These are phyloP conservation scores for Mandrillus leucophaeus DNA, from an alignment of 2,113 vertebrate species.

Conservation along the genomic window DNA sequence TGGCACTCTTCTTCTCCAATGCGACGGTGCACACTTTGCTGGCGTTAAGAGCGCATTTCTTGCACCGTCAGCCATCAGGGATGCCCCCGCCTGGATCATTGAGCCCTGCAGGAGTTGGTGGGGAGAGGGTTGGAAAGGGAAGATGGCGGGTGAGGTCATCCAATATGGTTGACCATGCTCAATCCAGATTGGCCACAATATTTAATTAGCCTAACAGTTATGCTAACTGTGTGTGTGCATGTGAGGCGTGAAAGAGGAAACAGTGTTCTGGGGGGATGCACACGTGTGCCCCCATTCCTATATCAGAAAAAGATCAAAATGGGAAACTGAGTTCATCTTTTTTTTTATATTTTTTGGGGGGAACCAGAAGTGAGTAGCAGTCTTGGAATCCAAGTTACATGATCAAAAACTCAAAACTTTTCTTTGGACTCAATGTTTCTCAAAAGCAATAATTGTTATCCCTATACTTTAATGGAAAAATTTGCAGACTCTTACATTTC, in stretches of 20 bases:
- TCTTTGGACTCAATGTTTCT: neutral
- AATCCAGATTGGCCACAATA: neutral
- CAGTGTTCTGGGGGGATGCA: no score
- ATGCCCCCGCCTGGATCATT: no score
- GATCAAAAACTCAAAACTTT: neutral
- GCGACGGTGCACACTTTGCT: accelerated
- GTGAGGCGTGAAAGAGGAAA: no score
- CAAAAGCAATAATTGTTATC: neutral
- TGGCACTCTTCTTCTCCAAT: neutral
- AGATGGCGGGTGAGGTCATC: accelerated
- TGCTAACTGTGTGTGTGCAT: neutral
- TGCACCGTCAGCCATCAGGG: neutral
- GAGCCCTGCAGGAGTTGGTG: neutral
- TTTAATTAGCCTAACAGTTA: no score
- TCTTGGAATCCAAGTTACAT: neutral
- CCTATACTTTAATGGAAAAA: neutral
- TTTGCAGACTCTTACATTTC: accelerated
- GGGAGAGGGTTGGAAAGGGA: accelerated
- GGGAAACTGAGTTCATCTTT: neutral
- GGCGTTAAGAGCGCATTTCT: neutral
- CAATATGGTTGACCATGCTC: neutral
- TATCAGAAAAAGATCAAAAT: accelerated
- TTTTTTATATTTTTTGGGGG: neutral
- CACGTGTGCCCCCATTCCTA: neutral
- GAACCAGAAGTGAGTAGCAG: no score